Evolutionary conservation across 2,113 vertebrate species (phyloP).

Genomic region (Struthio camelus): DNA sequence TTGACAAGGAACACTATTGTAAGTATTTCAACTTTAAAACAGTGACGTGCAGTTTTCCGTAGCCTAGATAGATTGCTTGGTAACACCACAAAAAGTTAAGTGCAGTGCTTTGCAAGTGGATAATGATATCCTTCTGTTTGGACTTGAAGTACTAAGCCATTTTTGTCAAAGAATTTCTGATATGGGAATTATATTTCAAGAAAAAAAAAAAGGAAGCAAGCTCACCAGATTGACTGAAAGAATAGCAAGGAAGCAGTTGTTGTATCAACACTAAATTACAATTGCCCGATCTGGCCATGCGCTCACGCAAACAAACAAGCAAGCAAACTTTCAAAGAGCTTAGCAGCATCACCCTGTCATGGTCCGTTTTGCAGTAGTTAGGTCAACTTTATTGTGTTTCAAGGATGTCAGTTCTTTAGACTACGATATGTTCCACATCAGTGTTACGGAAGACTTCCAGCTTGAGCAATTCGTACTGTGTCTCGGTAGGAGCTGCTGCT

Average conservation of each 20-base stretch:
- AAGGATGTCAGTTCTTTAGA: background rate
- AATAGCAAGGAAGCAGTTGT: background rate
- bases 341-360: rapidly evolving
- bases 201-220: background rate
- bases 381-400: background rate
- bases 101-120: background rate
- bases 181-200: background rate
- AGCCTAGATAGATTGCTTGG: background rate
- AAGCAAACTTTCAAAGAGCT: background rate
- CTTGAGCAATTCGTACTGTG: background rate
- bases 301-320: rapidly evolving
- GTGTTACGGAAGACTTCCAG: background rate
- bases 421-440: background rate
- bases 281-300: background rate
- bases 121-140: background rate
- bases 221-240: background rate
- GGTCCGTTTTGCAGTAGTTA: background rate
- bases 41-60: background rate
- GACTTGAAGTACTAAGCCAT: background rate
- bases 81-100: background rate
- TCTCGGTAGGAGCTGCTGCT: background rate
- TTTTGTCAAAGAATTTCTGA: background rate
- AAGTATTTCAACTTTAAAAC: background rate
- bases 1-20: background rate
- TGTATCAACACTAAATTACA: background rate